Percentiles rank a stretch among this genome's conserved stretches.
These are phyloP conservation scores for Thinocorus orbignyianus DNA, from an alignment of 2,113 vertebrate species.

Conservation along the genomic window DNA sequence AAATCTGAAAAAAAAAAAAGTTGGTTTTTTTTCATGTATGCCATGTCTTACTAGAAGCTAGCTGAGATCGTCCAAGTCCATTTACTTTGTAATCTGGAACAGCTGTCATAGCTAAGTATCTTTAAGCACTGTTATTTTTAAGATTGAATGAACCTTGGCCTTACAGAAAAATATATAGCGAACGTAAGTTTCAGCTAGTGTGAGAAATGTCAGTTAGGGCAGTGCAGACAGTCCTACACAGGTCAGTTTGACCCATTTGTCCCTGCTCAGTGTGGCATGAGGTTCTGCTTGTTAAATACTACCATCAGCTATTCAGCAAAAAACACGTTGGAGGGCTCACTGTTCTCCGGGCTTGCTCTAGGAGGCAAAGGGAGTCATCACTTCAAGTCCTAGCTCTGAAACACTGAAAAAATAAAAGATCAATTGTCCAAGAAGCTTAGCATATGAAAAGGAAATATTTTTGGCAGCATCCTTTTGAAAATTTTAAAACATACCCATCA, in stretches of 20 bases:
- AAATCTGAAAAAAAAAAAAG: neutral
- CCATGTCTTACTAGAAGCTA: neutral
- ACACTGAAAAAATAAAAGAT: neutral
- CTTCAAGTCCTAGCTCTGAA: neutral
- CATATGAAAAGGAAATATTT: neutral
- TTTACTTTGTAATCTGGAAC: conserved; percentile 19
- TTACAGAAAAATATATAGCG: neutral
- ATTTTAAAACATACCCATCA: neutral
- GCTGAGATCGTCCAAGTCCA: conserved; percentile 19
- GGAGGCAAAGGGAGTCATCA: neutral
- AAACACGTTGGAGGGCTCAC: neutral
- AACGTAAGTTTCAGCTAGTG: neutral
- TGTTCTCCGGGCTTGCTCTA: neutral
- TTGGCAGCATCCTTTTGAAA: neutral
- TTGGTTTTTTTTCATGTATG: neutral
- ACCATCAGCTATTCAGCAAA: neutral
- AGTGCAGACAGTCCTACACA: neutral
- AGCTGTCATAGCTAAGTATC: conserved; percentile 14
- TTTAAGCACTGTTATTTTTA: conserved; percentile 32
- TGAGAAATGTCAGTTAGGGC: neutral
- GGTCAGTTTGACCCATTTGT: neutral
- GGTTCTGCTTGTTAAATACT: neutral
- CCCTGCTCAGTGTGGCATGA: neutral
- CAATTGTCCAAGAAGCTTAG: neutral
- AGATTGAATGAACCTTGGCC: neutral